Base-by-base conservation (phyloP, 2,797 vertebrate genomes). In the Crypturellus tataupa region DNA sequence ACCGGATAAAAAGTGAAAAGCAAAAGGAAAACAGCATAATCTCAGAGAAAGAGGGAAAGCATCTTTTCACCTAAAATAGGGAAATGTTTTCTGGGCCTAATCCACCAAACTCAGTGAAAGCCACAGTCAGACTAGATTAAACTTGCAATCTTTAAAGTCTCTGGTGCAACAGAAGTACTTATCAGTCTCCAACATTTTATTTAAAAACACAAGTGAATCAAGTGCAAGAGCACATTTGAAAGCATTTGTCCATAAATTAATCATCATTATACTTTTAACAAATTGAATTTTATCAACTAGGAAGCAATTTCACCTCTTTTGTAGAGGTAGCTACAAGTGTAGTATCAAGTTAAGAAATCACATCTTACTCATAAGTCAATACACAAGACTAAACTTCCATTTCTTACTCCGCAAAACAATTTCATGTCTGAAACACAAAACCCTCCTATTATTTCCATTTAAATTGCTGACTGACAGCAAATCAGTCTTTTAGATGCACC, bases 241-340 rank as follows among this genome's bases (percentile, higher is more conserved):
- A 82, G 33, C 35, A 64, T 76, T 81, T 87, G 17, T 87, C 55
- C 89, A 62, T 11, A 90, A 92, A 62, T 65, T n/a, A 87, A 85
- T 73, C 39, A 81, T 24, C 31, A 86, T n/a, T 70, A 75, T n/a
- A 17, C 14, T 67, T 80, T 77, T 58, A 77, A 88, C 37, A 69
- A 89, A 65, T 19, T 20, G 37, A 9, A 47, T 27, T 16, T 4
- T 37, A 79, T 59, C 27, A 21, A 1, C 23, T 8, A 27, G 14
- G 42, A 81, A 84, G 78, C 15, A 33, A 77, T 44, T 76, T 42
- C 23, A 47, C 6, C 53, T 69, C 76, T 69, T 44, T 49, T 59
- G 1, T 16, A 42, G 72, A 18, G 15, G 20, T 10, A 72, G 27
- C 39, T 79, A 53, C 83, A 44, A 0, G 0, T 33, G 10, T 24